A percentile compares a stretch with the other conserved stretches of the same genome.
Evolutionary conservation across 2,113 vertebrate genomes (phyloP).

Genomic region (Oceanodroma tethys): DNA sequence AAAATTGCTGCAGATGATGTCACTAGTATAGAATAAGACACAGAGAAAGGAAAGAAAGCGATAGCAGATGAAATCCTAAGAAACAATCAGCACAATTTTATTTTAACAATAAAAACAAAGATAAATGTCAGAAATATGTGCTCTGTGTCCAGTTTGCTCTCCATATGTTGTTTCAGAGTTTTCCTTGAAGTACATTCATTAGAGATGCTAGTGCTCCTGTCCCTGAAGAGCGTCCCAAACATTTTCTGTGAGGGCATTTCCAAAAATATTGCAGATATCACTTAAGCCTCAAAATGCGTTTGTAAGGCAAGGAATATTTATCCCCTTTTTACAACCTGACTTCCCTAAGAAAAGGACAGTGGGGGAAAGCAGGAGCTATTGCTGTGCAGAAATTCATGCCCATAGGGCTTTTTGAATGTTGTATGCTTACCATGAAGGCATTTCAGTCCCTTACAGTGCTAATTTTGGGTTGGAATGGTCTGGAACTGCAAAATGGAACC

Average conservation of each 20-base stretch:
- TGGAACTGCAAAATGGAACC: background rate
- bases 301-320: background rate
- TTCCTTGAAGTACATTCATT: background rate
- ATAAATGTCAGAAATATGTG: slow-evolving; percentile 32
- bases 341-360: background rate
- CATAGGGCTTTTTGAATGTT: background rate
- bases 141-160: slow-evolving; percentile 13
- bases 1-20: background rate
- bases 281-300: background rate
- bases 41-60: background rate
- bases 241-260: background rate
- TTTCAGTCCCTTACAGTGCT: background rate
- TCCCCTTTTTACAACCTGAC: background rate
- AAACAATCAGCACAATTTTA: slow-evolving; percentile 41
- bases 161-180: slow-evolving; percentile 18
- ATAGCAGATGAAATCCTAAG: slow-evolving; percentile 11
- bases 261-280: background rate
- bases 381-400: background rate
- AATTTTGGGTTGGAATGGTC: background rate
- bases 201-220: background rate
- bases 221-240: background rate
- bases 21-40: background rate
- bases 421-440: background rate
- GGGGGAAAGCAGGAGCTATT: background rate
- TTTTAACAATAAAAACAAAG: slow-evolving; percentile 43